Evolutionary conservation across 2,888 invertebrate genomes (phyloP).

Genomic region (Tethea ocularis): DNA sequence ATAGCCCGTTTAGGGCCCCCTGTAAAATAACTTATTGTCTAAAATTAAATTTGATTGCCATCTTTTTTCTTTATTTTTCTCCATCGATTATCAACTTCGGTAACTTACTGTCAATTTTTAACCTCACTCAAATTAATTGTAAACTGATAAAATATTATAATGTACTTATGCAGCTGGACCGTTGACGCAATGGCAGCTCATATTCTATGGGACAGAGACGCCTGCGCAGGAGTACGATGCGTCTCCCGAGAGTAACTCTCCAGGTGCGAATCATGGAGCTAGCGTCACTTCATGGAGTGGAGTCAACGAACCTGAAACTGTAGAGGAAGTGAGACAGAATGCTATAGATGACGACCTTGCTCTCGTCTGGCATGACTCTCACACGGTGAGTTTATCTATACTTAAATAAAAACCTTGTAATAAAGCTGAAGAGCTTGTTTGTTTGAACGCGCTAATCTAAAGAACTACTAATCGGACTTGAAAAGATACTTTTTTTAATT

Average conservation of each 20-base stretch:
- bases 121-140: not conserved
- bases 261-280: constrained; percentile 56
- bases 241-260: constrained; percentile 82
- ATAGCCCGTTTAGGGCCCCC: too few species aligned
- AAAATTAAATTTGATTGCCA: not conserved
- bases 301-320: constrained; percentile 49
- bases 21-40: too few species aligned
- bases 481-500: too few species aligned
- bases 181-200: constrained; percentile 91
- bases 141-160: not conserved
- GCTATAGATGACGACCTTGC: constrained; percentile 83
- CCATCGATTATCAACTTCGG: not conserved
- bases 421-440: too few species aligned
- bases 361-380: constrained; percentile 85
- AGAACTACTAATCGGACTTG: too few species aligned
- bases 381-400: constrained; percentile 78
- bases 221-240: constrained; percentile 86
- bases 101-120: not conserved
- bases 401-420: not conserved
- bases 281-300: constrained; percentile 44
- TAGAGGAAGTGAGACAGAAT: constrained; percentile 84
- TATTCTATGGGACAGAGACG: constrained; percentile 91
- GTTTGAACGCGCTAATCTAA: too few species aligned
- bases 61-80: not conserved
- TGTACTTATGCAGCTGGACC: constrained; percentile 78